These are phyloP conservation scores for Fragum fragum DNA, from an alignment of 2,888 invertebrate genomes.

Conservation along the genomic window DNA sequence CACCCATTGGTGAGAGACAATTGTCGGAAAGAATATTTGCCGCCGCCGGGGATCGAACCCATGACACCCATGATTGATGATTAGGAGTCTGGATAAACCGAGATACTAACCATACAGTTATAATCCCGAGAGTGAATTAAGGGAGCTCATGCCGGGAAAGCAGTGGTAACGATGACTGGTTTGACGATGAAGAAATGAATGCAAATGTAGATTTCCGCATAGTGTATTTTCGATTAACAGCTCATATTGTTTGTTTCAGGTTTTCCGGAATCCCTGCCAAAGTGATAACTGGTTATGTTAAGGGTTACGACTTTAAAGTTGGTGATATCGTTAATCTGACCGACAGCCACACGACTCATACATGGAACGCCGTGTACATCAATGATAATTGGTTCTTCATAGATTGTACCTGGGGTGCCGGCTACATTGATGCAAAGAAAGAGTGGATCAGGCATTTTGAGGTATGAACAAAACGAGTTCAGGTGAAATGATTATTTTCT, in stretches of 20 bases:
- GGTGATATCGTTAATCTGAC: conserved; percentile 65
- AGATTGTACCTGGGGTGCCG: conserved; percentile 74
- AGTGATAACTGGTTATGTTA: conserved; percentile 66
- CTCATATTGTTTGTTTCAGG: conserved; percentile 42
- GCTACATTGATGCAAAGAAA: conserved; percentile 54
- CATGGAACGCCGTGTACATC: conserved; percentile 73
- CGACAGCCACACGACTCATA: conserved; percentile 61
- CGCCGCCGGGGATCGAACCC: too few species aligned
- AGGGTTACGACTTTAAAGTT: conserved; percentile 70
- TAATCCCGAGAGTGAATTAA: too few species aligned
- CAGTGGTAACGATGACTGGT: too few species aligned
- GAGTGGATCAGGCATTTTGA: conserved; percentile 66
- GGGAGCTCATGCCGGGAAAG: too few species aligned
- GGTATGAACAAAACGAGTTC: too few species aligned
- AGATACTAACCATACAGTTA: too few species aligned
- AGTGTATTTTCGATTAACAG: neutral
- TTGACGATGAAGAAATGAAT: too few species aligned
- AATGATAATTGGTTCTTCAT: conserved; percentile 71
- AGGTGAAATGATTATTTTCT: too few species aligned
- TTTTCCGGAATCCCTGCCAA: conserved; percentile 67
- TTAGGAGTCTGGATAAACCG: too few species aligned
- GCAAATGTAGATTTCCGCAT: conserved; percentile 3
- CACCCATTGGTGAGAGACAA: too few species aligned
- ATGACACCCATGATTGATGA: too few species aligned
- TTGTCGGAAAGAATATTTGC: too few species aligned